phyloP scores from a whole-genome alignment of 2,888 invertebrate genomes.

The Drosophila diplacantha region DNA sequence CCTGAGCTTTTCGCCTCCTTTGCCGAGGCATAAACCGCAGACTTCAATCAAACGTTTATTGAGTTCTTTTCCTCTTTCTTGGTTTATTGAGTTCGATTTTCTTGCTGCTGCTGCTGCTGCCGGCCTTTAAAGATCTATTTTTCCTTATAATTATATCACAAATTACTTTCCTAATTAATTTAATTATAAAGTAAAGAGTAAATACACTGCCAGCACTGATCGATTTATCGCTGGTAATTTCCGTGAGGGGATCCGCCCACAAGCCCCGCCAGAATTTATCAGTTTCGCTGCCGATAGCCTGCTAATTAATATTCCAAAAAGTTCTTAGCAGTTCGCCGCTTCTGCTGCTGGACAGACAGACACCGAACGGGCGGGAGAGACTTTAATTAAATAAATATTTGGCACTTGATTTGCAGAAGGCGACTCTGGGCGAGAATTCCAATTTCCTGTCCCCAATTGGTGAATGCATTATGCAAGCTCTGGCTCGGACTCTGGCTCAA shows the following conservation, averaged over 20 bases:
- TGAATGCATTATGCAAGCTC: constrained; percentile 28
- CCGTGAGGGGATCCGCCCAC: constrained; percentile 4
- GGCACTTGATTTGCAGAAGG: constrained; percentile 32
- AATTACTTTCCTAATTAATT: not conserved
- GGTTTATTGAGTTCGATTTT: not conserved
- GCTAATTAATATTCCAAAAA: constrained; percentile 47
- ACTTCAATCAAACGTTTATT: constrained; percentile 4
- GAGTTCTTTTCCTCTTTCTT: not conserved
- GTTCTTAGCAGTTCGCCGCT: constrained; percentile 40
- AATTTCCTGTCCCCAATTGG: constrained; percentile 38
- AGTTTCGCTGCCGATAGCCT: constrained; percentile 33
- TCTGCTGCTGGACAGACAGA: constrained; percentile 5
- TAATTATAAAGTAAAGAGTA: not conserved
- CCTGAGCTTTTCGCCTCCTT: not conserved
- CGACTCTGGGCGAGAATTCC: constrained; percentile 25
- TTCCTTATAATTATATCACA: too few species aligned
- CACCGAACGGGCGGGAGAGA: not conserved
- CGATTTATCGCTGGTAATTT: constrained; percentile 16
- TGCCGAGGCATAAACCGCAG: not conserved
- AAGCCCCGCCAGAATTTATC: constrained; percentile 17
- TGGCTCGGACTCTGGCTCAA: not conserved
- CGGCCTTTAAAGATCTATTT: not conserved
- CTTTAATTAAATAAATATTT: constrained; percentile 52
- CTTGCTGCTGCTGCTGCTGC: not conserved
- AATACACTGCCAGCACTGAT: not conserved